Base-by-base conservation (phyloP, 2,113 vertebrate species). In the Porphyrio hochstetteri region DNA sequence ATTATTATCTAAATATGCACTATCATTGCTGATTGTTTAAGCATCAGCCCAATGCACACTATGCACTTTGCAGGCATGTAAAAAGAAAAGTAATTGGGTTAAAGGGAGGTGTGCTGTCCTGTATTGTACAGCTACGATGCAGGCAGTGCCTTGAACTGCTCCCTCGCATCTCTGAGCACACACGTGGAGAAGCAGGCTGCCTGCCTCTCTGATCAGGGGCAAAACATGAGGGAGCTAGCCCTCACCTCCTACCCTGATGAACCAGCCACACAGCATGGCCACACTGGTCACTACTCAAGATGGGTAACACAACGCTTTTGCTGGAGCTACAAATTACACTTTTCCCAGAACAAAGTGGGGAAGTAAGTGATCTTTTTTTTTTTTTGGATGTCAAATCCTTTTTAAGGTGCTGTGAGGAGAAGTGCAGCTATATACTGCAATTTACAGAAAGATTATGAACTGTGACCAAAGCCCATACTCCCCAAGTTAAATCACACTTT, bases 401-500 rank as follows among this genome's bases (percentile, higher is more conserved):
- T 52, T 74, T 36, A 57, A 50, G 80, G 56, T 75, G 29, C 60
- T 84, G 29, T 70, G 57, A 92, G 56, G 31, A 86, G 61, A 60
- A 93, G 90, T 64, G 83, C 38, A 78, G 68, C 69, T 75, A 75
- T 36, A 28, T n/a, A 68, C 57, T 65, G 86, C 83, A 35, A 72
- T 93, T 93, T 76, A 68, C 19, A 21, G 74, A 44, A 64, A n/a
- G 86, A 84, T 60, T 70, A 83, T 86, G 90, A 75, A 81, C 88
- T 84, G 76, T 92, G 92, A 86, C 80, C 7, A 1, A 84, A 75
- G 61, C n/a, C 86, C 53, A 29, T 20, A 56, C 11, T 83, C 60
- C 55, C 20, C 42, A 78, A 42, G 55, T 88, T 67, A 92, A 93
- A 90, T 80, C 83, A 91, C 50, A 53, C 44, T 38, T 90, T 79